These are phyloP conservation scores for Sarcophaga rosellei DNA, from an alignment of 2,888 invertebrate genomes.

Conservation along the genomic window DNA sequence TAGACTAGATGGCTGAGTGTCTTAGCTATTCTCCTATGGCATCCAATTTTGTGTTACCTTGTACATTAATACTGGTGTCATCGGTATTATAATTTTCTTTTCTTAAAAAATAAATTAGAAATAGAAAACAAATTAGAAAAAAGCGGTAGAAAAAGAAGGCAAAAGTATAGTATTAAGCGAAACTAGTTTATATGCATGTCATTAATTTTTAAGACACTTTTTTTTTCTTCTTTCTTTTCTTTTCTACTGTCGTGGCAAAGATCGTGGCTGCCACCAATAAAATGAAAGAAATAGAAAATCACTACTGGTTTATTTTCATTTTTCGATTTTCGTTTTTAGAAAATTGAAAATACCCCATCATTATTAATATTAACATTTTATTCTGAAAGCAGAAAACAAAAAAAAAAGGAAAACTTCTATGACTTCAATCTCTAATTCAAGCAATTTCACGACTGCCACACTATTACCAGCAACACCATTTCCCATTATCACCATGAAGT, in stretches of 20 bases:
- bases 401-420: background rate
- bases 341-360: slow-evolving; percentile 58
- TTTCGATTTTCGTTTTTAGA: slow-evolving; percentile 30
- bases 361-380: slow-evolving; percentile 46
- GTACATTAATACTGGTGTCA: slow-evolving; percentile 24
- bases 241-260: slow-evolving; percentile 1
- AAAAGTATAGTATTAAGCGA: background rate
- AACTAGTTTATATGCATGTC: slow-evolving; percentile 69
- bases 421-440: background rate
- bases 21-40: too few species aligned
- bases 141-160: background rate
- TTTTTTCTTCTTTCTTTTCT: too few species aligned
- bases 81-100: background rate
- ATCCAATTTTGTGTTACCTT: too few species aligned
- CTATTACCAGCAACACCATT: background rate
- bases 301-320: slow-evolving; percentile 34
- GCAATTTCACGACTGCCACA: background rate
- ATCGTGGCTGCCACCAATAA: slow-evolving; percentile 50
- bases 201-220: slow-evolving; percentile 53
- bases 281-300: slow-evolving; percentile 60
- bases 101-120: slow-evolving; percentile 33
- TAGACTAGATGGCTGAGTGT: too few species aligned
- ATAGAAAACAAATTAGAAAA: slow-evolving; percentile 5
- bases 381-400: background rate
- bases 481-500: background rate